These are phyloP conservation scores for Rallus crepitans DNA, from an alignment of 2,797 vertebrate species.

Conservation along the genomic window DNA sequence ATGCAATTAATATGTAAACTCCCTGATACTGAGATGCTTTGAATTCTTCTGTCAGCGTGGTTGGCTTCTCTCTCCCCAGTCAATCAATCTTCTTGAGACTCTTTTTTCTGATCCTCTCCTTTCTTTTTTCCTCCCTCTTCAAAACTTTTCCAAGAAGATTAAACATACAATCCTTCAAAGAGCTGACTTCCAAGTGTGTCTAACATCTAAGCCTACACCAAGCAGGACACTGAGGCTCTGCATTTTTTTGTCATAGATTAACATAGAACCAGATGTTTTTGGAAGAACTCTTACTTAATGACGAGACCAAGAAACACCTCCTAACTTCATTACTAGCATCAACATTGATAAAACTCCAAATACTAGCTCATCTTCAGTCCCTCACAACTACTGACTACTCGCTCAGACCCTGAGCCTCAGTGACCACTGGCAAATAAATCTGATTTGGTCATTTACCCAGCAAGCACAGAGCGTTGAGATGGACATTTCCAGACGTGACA, in stretches of 20 bases:
- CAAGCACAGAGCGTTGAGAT: not conserved
- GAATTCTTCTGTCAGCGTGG: not conserved
- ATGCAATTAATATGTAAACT: not conserved
- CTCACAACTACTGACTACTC: not conserved
- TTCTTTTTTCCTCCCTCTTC: too few relatives aligned
- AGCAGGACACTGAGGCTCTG: not conserved
- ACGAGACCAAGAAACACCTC: not conserved
- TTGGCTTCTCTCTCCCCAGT: not conserved
- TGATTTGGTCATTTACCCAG: not conserved
- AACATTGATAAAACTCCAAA: not conserved
- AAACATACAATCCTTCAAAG: not conserved
- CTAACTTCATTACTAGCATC: not conserved
- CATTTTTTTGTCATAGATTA: not conserved
- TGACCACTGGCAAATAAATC: not conserved
- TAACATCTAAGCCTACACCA: not conserved
- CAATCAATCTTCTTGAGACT: not conserved
- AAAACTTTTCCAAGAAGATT: not conserved
- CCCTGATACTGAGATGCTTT: not conserved
- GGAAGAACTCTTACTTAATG: not conserved
- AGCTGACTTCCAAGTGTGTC: not conserved
- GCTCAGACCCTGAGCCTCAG: not conserved
- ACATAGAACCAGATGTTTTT: not conserved
- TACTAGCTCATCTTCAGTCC: not conserved
- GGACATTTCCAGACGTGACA: slow-evolving; percentile 15
- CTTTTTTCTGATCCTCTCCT: not conserved